These are phyloP conservation scores for Ammodytes dubius DNA, from an alignment of 2,113 vertebrate genomes.

Conservation along the genomic window DNA sequence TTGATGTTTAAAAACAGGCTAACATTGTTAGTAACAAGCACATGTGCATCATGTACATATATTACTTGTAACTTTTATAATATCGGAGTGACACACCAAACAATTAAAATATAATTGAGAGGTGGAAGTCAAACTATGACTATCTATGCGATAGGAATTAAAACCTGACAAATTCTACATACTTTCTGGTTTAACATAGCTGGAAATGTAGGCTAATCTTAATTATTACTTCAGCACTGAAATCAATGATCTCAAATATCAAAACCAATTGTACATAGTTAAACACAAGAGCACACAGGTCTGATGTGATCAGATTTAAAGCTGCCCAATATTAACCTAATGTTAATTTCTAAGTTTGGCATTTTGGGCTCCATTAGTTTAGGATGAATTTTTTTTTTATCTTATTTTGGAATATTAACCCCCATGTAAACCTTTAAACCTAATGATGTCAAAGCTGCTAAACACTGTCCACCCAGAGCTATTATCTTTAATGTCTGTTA, in stretches of 20 bases:
- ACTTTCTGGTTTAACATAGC: background rate
- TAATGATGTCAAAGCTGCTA: conserved; percentile 57
- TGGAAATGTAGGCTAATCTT: background rate
- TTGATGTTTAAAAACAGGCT: background rate
- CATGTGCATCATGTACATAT: conserved; percentile 1
- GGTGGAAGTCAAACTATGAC: conserved; percentile 4
- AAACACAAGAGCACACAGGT: background rate
- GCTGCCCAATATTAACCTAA: background rate
- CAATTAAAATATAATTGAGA: conserved; percentile 2
- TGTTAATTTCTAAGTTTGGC: background rate
- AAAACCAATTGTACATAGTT: background rate
- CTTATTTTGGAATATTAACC: background rate
- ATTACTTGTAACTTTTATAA: background rate
- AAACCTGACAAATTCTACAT: background rate
- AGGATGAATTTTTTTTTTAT: background rate
- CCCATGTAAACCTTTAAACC: conserved; percentile 35
- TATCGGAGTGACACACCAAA: background rate
- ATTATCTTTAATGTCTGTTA: conserved; percentile 7
- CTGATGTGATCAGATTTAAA: conserved; percentile 16
- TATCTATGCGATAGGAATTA: conserved; percentile 24
- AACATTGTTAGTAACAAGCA: background rate
- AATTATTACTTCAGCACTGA: background rate
- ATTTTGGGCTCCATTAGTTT: background rate
- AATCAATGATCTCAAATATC: background rate
- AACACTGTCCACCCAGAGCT: conserved; percentile 27